phyloP scores from a whole-genome alignment of 2,888 invertebrate genomes.

The Cantharis rufa region DNA sequence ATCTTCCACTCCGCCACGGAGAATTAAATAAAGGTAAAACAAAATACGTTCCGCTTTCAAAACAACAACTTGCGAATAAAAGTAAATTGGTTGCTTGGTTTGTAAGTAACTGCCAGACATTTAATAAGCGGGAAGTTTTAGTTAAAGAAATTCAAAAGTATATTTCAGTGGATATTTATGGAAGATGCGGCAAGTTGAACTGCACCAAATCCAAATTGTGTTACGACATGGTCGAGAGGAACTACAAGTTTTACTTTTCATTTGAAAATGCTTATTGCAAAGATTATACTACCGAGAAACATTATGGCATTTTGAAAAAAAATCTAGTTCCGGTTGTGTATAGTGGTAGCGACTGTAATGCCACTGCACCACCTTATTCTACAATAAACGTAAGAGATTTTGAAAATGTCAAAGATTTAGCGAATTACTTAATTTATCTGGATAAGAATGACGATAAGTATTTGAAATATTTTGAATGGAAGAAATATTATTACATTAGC shows the following conservation, averaged over 20 bases:
- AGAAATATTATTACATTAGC: slow-evolving; percentile 15
- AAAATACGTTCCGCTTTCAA: slow-evolving; percentile 32
- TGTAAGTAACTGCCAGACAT: slow-evolving; percentile 59
- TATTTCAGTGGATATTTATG: slow-evolving; percentile 67
- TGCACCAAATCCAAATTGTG: slow-evolving; percentile 49
- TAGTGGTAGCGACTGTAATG: slow-evolving; percentile 28
- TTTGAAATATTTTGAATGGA: slow-evolving; percentile 35
- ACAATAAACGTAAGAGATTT: slow-evolving; percentile 30
- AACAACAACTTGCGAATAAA: slow-evolving; percentile 42
- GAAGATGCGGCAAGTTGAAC: slow-evolving; percentile 60
- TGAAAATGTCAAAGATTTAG: slow-evolving; percentile 19
- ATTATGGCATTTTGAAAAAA: slow-evolving; percentile 21
- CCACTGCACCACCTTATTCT: slow-evolving; percentile 30
- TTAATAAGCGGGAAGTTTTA: slow-evolving; percentile 55
- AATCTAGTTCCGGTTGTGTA: slow-evolving; percentile 34
- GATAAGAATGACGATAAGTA: slow-evolving; percentile 22
- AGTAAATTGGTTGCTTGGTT: slow-evolving; percentile 61
- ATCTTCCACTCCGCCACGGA: slow-evolving; percentile 53
- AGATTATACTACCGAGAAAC: slow-evolving; percentile 36
- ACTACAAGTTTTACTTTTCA: slow-evolving; percentile 35
- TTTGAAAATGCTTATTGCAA: slow-evolving; percentile 35
- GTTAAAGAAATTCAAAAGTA: slow-evolving; percentile 59
- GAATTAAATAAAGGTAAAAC: slow-evolving; percentile 27
- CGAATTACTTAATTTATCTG: slow-evolving; percentile 24
- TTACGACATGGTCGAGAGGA: slow-evolving; percentile 56